Base-by-base conservation (phyloP, 2,797 vertebrate species). In the Sciaenops ocellatus region DNA sequence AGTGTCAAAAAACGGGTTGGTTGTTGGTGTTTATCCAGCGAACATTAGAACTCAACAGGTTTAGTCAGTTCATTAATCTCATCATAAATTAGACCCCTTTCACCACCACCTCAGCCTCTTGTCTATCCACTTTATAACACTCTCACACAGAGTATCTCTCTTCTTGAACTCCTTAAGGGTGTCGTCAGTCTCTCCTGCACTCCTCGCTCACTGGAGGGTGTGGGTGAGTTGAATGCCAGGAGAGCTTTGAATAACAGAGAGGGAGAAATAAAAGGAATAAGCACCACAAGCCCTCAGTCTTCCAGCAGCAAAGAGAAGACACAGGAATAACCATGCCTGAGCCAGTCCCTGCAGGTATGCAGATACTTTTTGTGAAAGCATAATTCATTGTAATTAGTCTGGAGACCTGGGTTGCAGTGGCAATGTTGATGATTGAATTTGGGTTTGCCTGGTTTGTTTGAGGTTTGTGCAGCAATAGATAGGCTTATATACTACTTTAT, bases 241-340 rank as follows among this genome's bases (percentile, higher is more conserved):
- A 88, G 89, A 89, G 91, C 89, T 90, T 94, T 88, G 93, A 92
- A 94, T 94, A 92, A 90, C 92, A 92, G 65, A 77, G 93, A 64
- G 89, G 82, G 69, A 85, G 84, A 89, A 94, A 94, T 93, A 95
- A 93, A 94, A 94, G 90, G 93, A 93, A 93, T 90, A 91, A 84
- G 89, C 84, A 67, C 64, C 56, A 68, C 84, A 60, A 81, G 83
- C 77, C 57, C 70, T 73, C 90, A 92, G 89, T 91, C 85, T 90
- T 86, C 74, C 65, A 77, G 91, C 79, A 79, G 89, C 85, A 87
- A 85, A 86, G 85, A 69, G 73, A 78, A 93, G 91, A 90, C 90
- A 85, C 83, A 87, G 90, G 90, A 93, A 91, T 91, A 93, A 92
- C 87, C 90, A 94, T 94, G 93, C 89, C 93, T 60, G 90, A 89